Evolutionary conservation across 2,888 invertebrate genomes (phyloP).

Genomic region (Allolobophora icterica): DNA sequence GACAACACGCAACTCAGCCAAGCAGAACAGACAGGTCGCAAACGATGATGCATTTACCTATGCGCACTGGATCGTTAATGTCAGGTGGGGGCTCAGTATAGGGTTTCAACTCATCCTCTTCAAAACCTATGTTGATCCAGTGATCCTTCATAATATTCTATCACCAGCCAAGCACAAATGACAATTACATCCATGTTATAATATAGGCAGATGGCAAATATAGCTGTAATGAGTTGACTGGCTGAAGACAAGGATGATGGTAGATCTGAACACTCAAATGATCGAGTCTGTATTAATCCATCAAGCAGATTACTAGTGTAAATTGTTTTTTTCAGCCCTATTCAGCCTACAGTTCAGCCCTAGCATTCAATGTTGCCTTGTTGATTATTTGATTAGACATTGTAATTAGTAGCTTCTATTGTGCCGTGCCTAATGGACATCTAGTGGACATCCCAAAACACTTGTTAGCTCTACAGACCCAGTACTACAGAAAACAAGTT

Average conservation of each 20-base stretch:
- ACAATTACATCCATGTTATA: conserved; percentile 19
- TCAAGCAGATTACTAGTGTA: background rate
- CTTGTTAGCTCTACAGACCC: background rate
- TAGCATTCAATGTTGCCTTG: background rate
- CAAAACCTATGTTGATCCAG: conserved; percentile 99
- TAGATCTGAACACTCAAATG: background rate
- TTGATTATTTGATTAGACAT: background rate
- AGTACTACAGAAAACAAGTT: background rate
- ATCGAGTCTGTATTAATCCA: background rate
- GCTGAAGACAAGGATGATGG: background rate
- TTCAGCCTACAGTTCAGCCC: no score
- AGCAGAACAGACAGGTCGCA: background rate
- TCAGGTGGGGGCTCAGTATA: conserved; percentile 68
- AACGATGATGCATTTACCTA: conserved; percentile 31
- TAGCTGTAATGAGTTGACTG: background rate
- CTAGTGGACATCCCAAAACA: background rate
- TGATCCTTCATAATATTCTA: conserved; percentile 86
- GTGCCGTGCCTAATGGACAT: no score
- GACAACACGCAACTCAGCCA: background rate
- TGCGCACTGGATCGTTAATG: conserved; percentile 27
- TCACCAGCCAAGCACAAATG: conserved; percentile 19
- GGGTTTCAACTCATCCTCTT: conserved; percentile 94
- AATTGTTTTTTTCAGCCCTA: background rate
- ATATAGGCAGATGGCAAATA: background rate
- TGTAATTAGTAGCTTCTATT: no score